Percentiles rank a stretch among this genome's conserved stretches.
These are phyloP conservation scores for Mongoloraphidia duomilia DNA, from an alignment of 2,888 invertebrate genomes.

Conservation along the genomic window DNA sequence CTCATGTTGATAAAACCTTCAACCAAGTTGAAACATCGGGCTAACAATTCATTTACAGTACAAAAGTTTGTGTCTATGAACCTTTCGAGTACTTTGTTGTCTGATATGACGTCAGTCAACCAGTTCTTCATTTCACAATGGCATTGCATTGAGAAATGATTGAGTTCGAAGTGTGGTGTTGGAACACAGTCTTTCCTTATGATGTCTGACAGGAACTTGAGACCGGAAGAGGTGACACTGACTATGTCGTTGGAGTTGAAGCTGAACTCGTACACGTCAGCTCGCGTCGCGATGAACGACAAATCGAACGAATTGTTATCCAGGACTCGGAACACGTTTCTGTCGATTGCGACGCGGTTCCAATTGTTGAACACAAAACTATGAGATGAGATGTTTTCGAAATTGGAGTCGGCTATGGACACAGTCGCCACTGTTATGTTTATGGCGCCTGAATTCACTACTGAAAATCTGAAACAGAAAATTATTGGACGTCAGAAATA, in stretches of 20 bases:
- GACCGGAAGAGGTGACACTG: conserved; percentile 35
- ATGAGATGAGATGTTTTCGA: conserved; percentile 38
- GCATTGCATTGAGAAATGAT: conserved; percentile 48
- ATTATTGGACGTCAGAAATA: neutral
- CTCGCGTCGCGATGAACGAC: conserved; percentile 20
- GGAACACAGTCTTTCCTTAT: conserved; percentile 29
- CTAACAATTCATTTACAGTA: conserved; percentile 39
- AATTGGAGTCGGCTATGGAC: conserved; percentile 43
- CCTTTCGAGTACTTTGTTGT: conserved; percentile 28
- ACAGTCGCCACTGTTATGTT: conserved; percentile 47
- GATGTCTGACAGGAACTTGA: conserved; percentile 43
- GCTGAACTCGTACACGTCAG: conserved; percentile 26
- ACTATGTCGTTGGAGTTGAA: conserved; percentile 44
- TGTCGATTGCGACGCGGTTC: conserved; percentile 45
- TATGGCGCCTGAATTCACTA: conserved; percentile 46
- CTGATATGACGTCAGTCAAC: conserved; percentile 35
- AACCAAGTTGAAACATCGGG: conserved; percentile 48
- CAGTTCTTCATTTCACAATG: conserved; percentile 45
- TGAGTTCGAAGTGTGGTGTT: conserved; percentile 37
- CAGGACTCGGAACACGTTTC: conserved; percentile 47
- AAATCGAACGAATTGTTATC: conserved; percentile 29
- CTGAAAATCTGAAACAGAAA: conserved; percentile 40
- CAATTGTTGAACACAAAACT: conserved; percentile 52
- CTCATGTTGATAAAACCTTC: conserved; percentile 46
- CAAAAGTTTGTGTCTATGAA: conserved; percentile 45